Evolutionary conservation across 2,888 invertebrate genomes (phyloP).

Genomic region (Scaeva pyrastri): DNA sequence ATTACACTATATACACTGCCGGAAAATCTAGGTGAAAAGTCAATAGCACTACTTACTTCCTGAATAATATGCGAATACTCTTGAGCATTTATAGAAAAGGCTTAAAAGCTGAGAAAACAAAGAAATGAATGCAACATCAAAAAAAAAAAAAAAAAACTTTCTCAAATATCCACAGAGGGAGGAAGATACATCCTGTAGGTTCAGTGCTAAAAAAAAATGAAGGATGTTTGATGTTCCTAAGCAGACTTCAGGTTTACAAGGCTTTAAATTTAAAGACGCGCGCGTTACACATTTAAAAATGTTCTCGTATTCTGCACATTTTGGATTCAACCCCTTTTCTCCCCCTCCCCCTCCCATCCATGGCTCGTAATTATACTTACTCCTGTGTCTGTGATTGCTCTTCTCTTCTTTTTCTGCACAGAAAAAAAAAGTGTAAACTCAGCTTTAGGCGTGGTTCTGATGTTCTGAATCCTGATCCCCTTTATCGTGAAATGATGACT

Average conservation of each 20-base stretch:
- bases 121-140: conserved; percentile 2
- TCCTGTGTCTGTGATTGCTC: conserved; percentile 61
- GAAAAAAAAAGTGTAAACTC: conserved; percentile 10
- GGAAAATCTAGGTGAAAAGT: conserved; percentile 66
- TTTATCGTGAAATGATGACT: background rate
- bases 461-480: conserved; percentile 1
- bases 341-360: background rate
- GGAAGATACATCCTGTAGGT: background rate
- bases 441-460: conserved; percentile 38
- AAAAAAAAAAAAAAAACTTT: conserved; percentile 1
- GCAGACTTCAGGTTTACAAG: conserved; percentile 13
- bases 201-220: conserved; percentile 39
- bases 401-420: conserved; percentile 43
- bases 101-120: conserved; percentile 7
- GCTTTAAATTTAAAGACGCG: conserved; percentile 16
- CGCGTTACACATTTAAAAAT: conserved; percentile 26
- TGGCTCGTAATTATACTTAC: conserved; percentile 52
- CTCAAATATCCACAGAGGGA: background rate
- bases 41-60: conserved; percentile 67
- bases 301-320: conserved; percentile 6
- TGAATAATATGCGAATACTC: conserved; percentile 53
- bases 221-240: conserved; percentile 32
- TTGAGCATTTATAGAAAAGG: conserved; percentile 26
- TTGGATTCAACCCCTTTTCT: background rate
- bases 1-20: conserved; percentile 26